Base-by-base conservation (phyloP, 1,140 invertebrate genomes). In the Trichomalopsis sarcophagae region DNA sequence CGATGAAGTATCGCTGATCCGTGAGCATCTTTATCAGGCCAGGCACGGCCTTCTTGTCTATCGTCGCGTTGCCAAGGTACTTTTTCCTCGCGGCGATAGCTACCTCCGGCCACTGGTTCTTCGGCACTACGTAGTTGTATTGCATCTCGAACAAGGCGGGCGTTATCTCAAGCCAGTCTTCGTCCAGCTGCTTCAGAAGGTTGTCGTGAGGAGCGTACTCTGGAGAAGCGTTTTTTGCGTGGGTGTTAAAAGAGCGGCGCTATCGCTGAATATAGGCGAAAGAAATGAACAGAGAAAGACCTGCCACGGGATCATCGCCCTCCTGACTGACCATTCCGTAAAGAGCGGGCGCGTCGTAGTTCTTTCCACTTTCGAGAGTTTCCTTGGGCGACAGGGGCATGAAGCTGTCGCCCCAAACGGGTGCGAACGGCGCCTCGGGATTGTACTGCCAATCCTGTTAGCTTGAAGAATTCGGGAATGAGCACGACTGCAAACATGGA, bases 121-220 rank as follows among this genome's bases (percentile, higher is more conserved):
- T 11, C 2, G 75, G 47, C 75, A 77, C 11, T 6, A n/a, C 10
- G 47, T 50, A 50, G 14, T 50, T 50, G 75, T 77, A n/a, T 0
- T n/a, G 5, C 40, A 27, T 21, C 75, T 77, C 40, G 21, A 77
- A 21, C 44, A 77, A 30, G 9, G 40, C 21, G 21, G 75, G 75
- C 14, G 75, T 40, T 77, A 77, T 77, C 6, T 5, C 2, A 17
- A 40, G 7, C 75, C 75, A 77, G 10, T 55, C 9, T 44, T 47
- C 75, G 75, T 47, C 30, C 40, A 77, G n/a, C 75, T 77, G 33
- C 11, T 30, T 21, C 40, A 77, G 23, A 36, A 77, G 75, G 21
- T 77, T 77, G 21, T 10, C 75, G 75, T 77, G 75, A 9, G 75
- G 44, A n/a, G 75, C 75, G 47, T 77, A 77, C 36, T 44, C 75